Conservation (phyloP, 2,113 vertebrate species). For the Scomber japonicus region DNA sequence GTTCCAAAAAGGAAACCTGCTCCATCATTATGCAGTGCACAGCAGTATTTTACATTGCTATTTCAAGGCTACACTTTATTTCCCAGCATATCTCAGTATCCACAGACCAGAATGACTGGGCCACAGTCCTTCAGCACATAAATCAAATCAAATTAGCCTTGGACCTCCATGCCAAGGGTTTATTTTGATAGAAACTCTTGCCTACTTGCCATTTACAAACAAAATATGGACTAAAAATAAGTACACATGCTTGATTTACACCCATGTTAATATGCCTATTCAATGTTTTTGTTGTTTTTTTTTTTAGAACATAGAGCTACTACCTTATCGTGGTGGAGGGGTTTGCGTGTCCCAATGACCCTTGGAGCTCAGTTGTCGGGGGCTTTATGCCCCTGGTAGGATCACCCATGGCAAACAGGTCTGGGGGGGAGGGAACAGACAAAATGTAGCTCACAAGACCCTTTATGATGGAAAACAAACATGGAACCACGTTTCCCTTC, state of each 20-base stretch:
- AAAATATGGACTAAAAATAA: not conserved
- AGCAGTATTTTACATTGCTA: constrained; percentile 41
- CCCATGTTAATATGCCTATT: not conserved
- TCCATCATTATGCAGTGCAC: constrained; percentile 55
- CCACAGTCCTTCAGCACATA: not conserved
- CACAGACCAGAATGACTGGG: constrained; percentile 45
- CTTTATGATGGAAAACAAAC: no score
- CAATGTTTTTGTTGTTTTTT: not conserved
- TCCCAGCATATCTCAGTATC: constrained; percentile 42
- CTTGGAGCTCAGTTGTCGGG: no score
- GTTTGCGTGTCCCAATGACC: no score
- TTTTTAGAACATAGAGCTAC: not conserved
- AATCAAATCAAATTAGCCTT: constrained; percentile 30
- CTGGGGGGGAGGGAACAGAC: no score
- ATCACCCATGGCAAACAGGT: no score
- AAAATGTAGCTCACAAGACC: no score
- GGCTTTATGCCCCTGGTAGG: no score
- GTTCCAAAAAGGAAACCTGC: constrained; percentile 27
- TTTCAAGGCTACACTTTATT: constrained; percentile 44
- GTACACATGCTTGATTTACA: not conserved
- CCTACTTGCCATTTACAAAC: constrained; percentile 2
- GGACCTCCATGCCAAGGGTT: not conserved
- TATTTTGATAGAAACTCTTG: constrained; percentile 7
- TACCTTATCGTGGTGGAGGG: no score
- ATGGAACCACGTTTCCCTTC: no score